phyloP scores from a whole-genome alignment of 2,113 vertebrate genomes.

The Mastomys coucha region DNA sequence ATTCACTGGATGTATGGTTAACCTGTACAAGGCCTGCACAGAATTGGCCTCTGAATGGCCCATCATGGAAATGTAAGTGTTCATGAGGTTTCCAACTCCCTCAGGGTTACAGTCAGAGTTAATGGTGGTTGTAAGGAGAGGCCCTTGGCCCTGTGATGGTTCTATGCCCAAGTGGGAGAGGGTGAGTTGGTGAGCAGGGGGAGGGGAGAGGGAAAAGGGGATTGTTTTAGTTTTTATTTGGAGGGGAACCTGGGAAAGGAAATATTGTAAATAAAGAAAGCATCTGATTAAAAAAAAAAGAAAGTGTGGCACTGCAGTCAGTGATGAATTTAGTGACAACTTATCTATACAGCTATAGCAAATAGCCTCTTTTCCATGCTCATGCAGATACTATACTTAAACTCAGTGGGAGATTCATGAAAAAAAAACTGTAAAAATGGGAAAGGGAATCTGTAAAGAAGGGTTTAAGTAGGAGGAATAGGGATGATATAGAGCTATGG shows the following conservation, averaged over 20 bases:
- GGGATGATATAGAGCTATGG: not conserved
- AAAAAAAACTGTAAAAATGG: not conserved
- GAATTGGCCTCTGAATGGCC: not conserved
- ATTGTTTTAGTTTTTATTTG: too few relatives aligned
- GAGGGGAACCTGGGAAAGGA: too few relatives aligned
- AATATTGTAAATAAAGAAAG: too few relatives aligned
- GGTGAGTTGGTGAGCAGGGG: too few relatives aligned
- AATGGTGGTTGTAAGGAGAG: not conserved
- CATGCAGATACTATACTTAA: not conserved
- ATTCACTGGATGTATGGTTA: not conserved
- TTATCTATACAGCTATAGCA: not conserved
- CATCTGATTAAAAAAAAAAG: too few relatives aligned
- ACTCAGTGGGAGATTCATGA: not conserved
- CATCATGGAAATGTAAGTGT: not conserved
- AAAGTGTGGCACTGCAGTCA: not conserved
- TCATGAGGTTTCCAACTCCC: too few relatives aligned
- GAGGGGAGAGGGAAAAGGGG: too few relatives aligned
- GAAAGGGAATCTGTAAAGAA: not conserved
- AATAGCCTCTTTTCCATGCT: not conserved
- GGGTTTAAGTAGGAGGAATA: not conserved
- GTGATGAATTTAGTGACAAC: not conserved
- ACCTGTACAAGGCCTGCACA: not conserved
- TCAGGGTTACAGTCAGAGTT: not conserved
- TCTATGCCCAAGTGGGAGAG: too few relatives aligned
- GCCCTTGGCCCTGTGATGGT: too few relatives aligned